phyloP scores from a whole-genome alignment of 1,140 invertebrate genomes.

The Mesaphorura yosii region DNA sequence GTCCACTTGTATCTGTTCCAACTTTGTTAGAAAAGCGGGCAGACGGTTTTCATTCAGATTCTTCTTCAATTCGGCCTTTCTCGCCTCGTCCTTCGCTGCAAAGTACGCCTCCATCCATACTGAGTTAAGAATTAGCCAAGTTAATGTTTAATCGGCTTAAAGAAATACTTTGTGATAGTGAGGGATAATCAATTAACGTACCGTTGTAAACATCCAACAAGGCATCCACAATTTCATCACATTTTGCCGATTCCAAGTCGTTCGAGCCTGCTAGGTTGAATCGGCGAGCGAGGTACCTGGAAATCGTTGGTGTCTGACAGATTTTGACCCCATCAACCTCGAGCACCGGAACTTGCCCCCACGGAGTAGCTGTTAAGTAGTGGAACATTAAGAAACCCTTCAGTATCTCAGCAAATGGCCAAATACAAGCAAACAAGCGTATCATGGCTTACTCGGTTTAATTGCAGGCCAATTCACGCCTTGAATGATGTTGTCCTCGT shows the following conservation, averaged over 20 bases:
- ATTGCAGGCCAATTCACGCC: slow-evolving; percentile 36
- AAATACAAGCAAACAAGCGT: no score
- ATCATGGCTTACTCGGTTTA: slow-evolving; percentile 37
- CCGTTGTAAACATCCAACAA: background rate
- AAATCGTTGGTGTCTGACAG: background rate
- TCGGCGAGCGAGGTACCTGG: background rate
- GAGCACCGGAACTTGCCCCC: slow-evolving; percentile 5
- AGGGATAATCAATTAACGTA: background rate
- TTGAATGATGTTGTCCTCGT: slow-evolving; percentile 38
- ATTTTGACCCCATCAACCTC: background rate
- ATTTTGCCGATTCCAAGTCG: background rate
- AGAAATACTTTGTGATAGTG: background rate
- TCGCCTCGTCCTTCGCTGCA: background rate
- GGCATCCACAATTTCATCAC: background rate
- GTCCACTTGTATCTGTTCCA: slow-evolving; percentile 4
- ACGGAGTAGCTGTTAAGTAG: background rate
- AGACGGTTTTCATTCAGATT: background rate
- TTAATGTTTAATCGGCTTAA: background rate
- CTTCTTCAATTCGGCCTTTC: background rate
- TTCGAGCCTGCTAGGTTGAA: background rate
- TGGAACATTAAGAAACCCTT: background rate
- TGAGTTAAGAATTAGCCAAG: background rate
- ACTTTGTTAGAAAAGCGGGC: slow-evolving; percentile 1
- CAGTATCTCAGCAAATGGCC: background rate
- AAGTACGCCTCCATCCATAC: background rate